Conservation (phyloP, 2,888 invertebrate genomes). For the Idaea straminata region DNA sequence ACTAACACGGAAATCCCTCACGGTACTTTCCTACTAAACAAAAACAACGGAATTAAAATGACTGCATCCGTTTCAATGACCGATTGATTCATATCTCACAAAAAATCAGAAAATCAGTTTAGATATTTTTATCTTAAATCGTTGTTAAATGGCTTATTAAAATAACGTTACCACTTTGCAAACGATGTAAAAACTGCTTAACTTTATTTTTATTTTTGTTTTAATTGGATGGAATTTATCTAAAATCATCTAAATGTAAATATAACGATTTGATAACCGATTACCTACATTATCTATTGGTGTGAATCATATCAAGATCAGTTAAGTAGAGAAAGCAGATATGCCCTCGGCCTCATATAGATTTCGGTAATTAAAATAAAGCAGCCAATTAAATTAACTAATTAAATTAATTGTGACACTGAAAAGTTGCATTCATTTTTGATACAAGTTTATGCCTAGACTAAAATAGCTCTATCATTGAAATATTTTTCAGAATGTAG, state of each 20-base stretch:
- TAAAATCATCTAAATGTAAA: background rate
- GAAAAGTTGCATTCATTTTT: too few species aligned
- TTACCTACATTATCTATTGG: background rate
- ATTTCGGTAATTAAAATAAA: too few species aligned
- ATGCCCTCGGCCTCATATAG: too few species aligned
- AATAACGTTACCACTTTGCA: conserved; percentile 10
- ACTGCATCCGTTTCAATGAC: conserved; percentile 23
- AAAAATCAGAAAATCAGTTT: conserved; percentile 10
- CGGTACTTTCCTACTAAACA: background rate
- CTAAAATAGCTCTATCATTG: too few species aligned
- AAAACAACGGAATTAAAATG: conserved; percentile 4
- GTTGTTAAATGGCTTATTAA: conserved; percentile 15
- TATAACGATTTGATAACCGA: background rate
- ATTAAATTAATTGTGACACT: too few species aligned
- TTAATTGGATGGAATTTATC: background rate
- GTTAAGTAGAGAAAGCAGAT: background rate
- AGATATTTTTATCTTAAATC: conserved; percentile 7
- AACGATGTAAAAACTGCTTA: conserved; percentile 5
- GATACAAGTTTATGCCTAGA: too few species aligned
- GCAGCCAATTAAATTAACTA: too few species aligned
- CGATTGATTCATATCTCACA: conserved; percentile 15
- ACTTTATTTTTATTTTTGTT: background rate
- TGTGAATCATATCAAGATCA: background rate
- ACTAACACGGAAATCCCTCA: background rate
- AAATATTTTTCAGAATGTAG: conserved; percentile 75